These are phyloP conservation scores for Myiozetetes cayanensis DNA, from an alignment of 2,113 vertebrate species.

Conservation along the genomic window DNA sequence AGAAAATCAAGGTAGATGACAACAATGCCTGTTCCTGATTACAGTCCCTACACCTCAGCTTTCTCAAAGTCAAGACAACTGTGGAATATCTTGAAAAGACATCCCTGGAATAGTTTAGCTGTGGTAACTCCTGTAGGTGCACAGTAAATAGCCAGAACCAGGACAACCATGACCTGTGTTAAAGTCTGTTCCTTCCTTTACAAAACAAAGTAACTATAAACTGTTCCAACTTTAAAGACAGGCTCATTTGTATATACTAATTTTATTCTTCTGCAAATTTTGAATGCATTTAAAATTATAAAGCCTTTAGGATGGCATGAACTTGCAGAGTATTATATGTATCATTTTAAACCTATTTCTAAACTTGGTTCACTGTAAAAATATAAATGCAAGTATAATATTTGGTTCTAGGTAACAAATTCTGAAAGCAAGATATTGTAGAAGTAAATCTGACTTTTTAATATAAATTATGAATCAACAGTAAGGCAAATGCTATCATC, in stretches of 20 bases:
- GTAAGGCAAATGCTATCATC: slow-evolving; percentile 15
- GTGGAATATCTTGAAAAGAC: neutral
- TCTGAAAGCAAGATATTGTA: neutral
- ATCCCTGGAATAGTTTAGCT: neutral
- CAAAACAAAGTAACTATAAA: neutral
- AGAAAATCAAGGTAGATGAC: neutral
- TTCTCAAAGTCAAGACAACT: neutral
- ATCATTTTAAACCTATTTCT: neutral
- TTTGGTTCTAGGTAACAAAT: neutral
- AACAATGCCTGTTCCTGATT: neutral
- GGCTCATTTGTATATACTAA: neutral
- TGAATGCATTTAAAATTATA: neutral
- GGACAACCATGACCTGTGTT: neutral
- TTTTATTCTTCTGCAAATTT: neutral
- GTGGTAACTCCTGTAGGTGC: neutral
- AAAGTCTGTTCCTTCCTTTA: neutral
- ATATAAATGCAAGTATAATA: neutral
- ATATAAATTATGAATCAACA: slow-evolving; percentile 31
- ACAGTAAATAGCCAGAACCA: neutral
- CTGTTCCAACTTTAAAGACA: neutral
- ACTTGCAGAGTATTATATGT: neutral
- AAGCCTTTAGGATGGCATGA: neutral
- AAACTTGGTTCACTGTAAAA: neutral
- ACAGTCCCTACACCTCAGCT: neutral
- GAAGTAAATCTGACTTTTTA: neutral